phyloP scores from a whole-genome alignment of 2,888 invertebrate species.

The Cancer borealis region DNA sequence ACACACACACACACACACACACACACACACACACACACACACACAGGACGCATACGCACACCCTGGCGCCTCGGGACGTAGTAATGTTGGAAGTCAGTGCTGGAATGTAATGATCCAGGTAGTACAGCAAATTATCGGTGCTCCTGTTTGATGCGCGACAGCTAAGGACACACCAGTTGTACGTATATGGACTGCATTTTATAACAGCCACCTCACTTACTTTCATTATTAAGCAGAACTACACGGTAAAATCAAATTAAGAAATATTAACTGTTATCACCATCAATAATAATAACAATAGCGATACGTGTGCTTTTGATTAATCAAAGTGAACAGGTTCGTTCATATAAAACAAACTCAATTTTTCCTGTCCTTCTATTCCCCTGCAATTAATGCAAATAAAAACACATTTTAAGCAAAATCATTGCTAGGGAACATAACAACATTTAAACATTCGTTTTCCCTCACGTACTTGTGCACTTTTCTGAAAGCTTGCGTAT shows the following conservation, averaged over 20 bases:
- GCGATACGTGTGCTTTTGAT: constrained; percentile 22
- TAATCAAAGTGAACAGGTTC: not conserved
- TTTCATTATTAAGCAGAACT: not conserved
- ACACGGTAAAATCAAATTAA: not conserved
- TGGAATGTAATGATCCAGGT: not conserved
- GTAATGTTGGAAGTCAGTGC: not conserved
- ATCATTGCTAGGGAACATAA: not conserved
- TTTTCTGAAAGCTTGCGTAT: not conserved
- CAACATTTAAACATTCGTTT: constrained; percentile 11
- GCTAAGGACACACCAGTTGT: not conserved
- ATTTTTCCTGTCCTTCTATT: constrained; percentile 15
- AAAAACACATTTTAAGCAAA: not conserved
- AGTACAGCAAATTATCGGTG: not conserved
- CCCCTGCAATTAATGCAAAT: not conserved
- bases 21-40: not conserved
- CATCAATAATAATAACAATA: not conserved
- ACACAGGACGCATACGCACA: not conserved
- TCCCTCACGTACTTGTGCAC: not conserved
- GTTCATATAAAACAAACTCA: not conserved
- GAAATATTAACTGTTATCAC: not conserved
- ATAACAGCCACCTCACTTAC: not conserved
- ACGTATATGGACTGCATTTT: not conserved
- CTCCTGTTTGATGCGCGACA: not conserved
- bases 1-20: constrained; percentile 12
- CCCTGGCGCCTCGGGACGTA: not conserved